phyloP scores from a whole-genome alignment of 2,888 invertebrate species.

The Drosophila peninsularis region DNA sequence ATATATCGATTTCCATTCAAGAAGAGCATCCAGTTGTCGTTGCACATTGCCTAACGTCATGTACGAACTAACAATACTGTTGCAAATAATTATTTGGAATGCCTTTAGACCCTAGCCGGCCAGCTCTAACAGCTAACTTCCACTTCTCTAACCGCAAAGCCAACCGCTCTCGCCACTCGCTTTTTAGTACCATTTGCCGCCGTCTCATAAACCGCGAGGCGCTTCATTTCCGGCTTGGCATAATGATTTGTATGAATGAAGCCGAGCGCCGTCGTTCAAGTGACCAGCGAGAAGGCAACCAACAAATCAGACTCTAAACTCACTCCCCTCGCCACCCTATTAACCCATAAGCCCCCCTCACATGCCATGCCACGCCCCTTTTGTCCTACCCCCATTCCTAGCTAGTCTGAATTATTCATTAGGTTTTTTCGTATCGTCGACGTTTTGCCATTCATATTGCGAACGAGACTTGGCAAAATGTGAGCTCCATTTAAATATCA shows the following conservation, averaged over 20 bases:
- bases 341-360: neutral
- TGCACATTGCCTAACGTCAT: conserved; percentile 14
- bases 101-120: conserved; percentile 7
- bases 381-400: neutral
- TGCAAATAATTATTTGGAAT: conserved; percentile 57
- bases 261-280: conserved; percentile 56
- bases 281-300: conserved; percentile 47
- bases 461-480: conserved; percentile 17
- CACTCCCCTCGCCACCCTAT: neutral
- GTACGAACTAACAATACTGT: conserved; percentile 54
- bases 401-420: conserved; percentile 72
- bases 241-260: conserved; percentile 75
- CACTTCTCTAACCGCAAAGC: neutral
- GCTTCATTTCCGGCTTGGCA: conserved; percentile 74
- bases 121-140: neutral
- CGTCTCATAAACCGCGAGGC: conserved; percentile 64
- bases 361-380: neutral
- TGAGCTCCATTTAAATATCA: conserved; percentile 8
- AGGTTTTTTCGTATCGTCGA: conserved; percentile 46
- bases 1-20: neutral
- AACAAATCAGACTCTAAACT: neutral
- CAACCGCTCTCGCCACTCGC: neutral
- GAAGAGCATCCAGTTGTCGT: neutral
- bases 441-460: conserved; percentile 56
- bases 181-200: conserved; percentile 33